Base-by-base conservation (phyloP, 2,113 vertebrate genomes). In the Pachyramphus minor region DNA sequence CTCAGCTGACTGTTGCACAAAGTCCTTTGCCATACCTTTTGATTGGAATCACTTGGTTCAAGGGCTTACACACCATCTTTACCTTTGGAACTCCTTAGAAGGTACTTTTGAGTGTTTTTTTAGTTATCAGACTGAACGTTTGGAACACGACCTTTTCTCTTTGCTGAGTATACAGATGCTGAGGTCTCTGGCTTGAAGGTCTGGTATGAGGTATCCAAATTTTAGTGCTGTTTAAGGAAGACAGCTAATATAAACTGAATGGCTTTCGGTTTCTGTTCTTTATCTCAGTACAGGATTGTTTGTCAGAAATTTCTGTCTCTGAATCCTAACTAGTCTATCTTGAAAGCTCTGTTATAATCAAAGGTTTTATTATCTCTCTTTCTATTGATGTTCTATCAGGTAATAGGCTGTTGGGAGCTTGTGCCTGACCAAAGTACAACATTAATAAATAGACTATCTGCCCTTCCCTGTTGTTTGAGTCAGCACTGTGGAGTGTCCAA, bases 391-490 rank as follows among this genome's bases (percentile, higher is more conserved):
- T 74, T 95, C 82, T 95, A 86, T 71, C 80, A 89, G 87, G 89
- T 83, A 95, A 85, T 95, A 93, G 94, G 91, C 62, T 96, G 59
- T 74, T 94, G 83, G 69, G 87, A 96, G 45, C 73, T 84, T 95
- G 45, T 96, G 67, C 64, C 93, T 79, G 95, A 69, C 74, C 58
- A 74, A 92, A 72, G 39, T 94, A 93, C 53, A 92, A 77, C 77
- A 84, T 17, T 96, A 97, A 96, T 95, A 94, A 97, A 97, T 79
- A 94, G 87, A 59, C 47, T 89, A 58, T 83, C 58, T 91, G 31
- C 20, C 62, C 59, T 97, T 97, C 72, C 55, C 85, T 84, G 60
- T 91, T 55, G 44, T 95, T 96, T 97, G 89, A 96, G 88, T 90
- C 67, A 95, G 59, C 44, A 73, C 21, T 18, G 42, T 90, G 58